A percentile compares a stretch with the other conserved stretches of the same genome.
Conservation (phyloP, 2,888 invertebrate genomes). For the Dimorphilus gyrociliatus region DNA sequence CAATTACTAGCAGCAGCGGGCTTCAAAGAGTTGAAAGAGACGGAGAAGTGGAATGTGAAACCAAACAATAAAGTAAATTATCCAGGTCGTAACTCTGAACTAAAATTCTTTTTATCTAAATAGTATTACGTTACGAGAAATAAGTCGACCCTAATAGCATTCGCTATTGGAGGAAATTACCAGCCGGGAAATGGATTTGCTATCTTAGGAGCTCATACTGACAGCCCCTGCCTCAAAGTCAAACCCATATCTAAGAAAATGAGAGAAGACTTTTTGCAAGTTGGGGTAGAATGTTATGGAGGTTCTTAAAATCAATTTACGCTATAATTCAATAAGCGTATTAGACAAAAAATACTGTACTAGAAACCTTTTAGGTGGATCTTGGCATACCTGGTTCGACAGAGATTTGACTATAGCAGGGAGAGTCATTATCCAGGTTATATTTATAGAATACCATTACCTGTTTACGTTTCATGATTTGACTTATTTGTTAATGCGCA, state of each 20-base stretch:
- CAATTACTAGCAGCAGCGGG: constrained; percentile 34
- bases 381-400: constrained; percentile 44
- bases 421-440: constrained; percentile 37
- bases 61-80: constrained; percentile 35
- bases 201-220: constrained; percentile 42
- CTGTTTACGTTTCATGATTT: too few species aligned
- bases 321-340: too few species aligned
- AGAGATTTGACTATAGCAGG: constrained; percentile 41
- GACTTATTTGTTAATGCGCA: too few species aligned
- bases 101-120: too few species aligned
- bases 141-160: constrained; percentile 40
- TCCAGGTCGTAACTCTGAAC: too few species aligned
- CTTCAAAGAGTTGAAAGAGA: constrained; percentile 37
- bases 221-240: constrained; percentile 41
- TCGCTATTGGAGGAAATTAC: constrained; percentile 41
- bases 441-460: too few species aligned
- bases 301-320: too few species aligned
- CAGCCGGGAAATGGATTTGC: constrained; percentile 41
- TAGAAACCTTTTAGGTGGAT: too few species aligned
- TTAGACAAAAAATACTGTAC: too few species aligned
- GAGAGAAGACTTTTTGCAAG: constrained; percentile 37
- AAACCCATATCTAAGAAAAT: constrained; percentile 39
- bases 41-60: constrained; percentile 36
- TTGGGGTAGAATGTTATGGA: constrained; percentile 41
- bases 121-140: constrained; percentile 39